Evolutionary conservation across 2,797 vertebrate species (phyloP).

Genomic region (Varecia variegata): DNA sequence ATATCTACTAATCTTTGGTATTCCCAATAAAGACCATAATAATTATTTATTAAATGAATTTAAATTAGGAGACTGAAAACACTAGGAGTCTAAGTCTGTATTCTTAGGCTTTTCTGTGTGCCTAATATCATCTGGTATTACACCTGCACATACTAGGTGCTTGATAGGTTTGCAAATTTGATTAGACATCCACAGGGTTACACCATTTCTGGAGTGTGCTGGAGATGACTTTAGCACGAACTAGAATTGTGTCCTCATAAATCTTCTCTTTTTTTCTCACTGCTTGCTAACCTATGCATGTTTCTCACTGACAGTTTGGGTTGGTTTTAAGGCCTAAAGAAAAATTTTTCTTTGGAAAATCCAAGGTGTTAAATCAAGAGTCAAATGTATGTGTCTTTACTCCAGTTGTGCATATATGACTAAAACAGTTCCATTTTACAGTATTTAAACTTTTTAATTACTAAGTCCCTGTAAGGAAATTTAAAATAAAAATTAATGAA

Average conservation of each 20-base stretch:
- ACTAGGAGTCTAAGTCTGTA: background rate
- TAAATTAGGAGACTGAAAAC: background rate
- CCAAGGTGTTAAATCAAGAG: background rate
- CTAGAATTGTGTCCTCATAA: background rate
- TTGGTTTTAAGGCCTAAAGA: background rate
- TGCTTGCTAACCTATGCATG: background rate
- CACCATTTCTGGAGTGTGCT: background rate
- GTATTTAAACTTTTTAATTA: background rate
- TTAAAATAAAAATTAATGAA: slow-evolving; percentile 26
- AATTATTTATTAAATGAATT: slow-evolving; percentile 28
- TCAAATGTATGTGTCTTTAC: background rate
- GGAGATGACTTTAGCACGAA: background rate
- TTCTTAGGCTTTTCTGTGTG: background rate
- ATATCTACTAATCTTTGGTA: background rate
- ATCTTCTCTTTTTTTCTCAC: background rate
- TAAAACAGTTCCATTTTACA: background rate
- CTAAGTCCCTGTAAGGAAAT: background rate
- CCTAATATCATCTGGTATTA: background rate
- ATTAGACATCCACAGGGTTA: background rate
- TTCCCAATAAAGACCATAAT: background rate
- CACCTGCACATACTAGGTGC: background rate
- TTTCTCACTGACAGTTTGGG: background rate
- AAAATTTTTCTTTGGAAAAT: background rate
- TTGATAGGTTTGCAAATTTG: background rate
- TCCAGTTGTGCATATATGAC: background rate